These are phyloP conservation scores for Accipiter cooperii DNA, from an alignment of 2,113 vertebrate genomes.

Conservation along the genomic window DNA sequence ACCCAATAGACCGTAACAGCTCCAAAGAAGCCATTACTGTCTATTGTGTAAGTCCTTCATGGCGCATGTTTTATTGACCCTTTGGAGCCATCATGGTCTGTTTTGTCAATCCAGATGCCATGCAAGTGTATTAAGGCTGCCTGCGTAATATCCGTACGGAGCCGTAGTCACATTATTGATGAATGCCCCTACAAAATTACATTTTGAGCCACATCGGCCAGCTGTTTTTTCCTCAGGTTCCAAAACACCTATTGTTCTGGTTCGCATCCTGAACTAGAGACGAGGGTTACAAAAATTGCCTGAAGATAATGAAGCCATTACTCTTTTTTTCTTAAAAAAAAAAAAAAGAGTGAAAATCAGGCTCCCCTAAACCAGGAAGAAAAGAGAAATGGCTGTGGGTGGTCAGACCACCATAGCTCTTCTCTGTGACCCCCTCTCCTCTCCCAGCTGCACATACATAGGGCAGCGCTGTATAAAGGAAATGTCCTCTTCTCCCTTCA, in stretches of 20 bases:
- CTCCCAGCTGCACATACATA: not conserved
- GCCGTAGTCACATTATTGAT: not conserved
- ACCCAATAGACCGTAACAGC: slow-evolving; percentile 68
- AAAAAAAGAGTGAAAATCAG: not conserved
- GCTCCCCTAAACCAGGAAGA: not conserved
- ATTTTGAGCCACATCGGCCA: not conserved
- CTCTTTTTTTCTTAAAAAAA: not conserved
- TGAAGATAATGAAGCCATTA: not conserved
- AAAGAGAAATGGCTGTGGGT: not conserved
- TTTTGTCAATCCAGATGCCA: slow-evolving; percentile 56
- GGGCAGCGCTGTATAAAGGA: not conserved
- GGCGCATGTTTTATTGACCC: slow-evolving; percentile 62
- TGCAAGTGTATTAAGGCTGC: not conserved
- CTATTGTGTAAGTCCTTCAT: slow-evolving; percentile 64
- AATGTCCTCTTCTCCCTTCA: not conserved
- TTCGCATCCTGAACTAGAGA: not conserved
- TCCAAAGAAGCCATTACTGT: slow-evolving; percentile 72
- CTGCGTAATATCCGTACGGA: not conserved
- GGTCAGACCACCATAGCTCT: not conserved
- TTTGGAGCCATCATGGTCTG: slow-evolving; percentile 54
- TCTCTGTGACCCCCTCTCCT: not conserved
- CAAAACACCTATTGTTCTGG: slow-evolving; percentile 1
- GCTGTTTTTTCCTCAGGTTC: not conserved
- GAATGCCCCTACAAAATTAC: not conserved
- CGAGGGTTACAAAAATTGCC: not conserved